Percentiles rank a stretch among this genome's conserved stretches.
phyloP scores from a whole-genome alignment of 2,888 invertebrate genomes.

The Ametastegia equiseti region DNA sequence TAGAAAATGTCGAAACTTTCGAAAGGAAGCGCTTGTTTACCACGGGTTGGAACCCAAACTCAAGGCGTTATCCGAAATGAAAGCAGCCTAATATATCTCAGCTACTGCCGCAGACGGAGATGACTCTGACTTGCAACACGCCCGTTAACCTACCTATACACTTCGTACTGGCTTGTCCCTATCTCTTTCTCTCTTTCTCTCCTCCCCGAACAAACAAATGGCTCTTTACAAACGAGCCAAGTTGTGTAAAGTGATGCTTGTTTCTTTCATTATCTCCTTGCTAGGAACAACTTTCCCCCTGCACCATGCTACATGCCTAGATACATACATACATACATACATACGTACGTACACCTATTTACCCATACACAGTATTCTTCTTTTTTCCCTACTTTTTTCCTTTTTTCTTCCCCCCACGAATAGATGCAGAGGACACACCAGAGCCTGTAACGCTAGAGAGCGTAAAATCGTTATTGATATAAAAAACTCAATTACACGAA shows the following conservation, averaged over 20 bases:
- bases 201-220: conserved; percentile 67
- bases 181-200: conserved; percentile 34
- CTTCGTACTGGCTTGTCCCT: conserved; percentile 44
- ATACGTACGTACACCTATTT: neutral
- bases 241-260: conserved; percentile 63
- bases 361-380: neutral
- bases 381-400: neutral
- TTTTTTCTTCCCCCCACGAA: conserved; percentile 13
- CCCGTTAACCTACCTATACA: conserved; percentile 40
- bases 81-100: conserved; percentile 45
- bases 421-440: neutral
- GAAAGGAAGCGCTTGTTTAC: conserved; percentile 40
- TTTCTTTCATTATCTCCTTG: conserved; percentile 66
- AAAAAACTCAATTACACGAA: neutral
- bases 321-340: conserved; percentile 30
- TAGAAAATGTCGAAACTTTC: conserved; percentile 45
- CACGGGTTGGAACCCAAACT: conserved; percentile 32
- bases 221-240: conserved; percentile 70
- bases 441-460: neutral
- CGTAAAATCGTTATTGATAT: neutral
- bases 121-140: conserved; percentile 45
- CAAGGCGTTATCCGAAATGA: conserved; percentile 42
- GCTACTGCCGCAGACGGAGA: conserved; percentile 33
- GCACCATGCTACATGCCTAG: neutral
- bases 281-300: conserved; percentile 33